phyloP scores from a whole-genome alignment of 1,140 invertebrate genomes.

The Galleria mellonella region DNA sequence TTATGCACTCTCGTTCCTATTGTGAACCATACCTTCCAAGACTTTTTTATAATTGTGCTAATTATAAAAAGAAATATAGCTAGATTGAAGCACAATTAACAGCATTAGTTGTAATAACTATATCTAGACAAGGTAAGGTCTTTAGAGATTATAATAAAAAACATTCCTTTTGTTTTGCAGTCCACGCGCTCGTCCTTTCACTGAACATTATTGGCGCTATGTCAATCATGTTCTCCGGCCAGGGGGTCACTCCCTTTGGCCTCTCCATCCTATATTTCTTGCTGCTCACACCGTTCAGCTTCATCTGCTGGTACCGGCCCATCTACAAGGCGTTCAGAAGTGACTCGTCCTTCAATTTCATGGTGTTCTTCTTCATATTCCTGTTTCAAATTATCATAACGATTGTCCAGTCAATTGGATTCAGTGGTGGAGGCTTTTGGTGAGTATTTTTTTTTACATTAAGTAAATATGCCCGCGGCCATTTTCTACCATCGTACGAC shows the following conservation, averaged over 20 bases:
- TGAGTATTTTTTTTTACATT: conserved; percentile 68
- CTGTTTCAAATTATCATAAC: conserved; percentile 97
- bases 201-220: conserved; percentile 91
- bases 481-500: too few species aligned
- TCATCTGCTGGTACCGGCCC: conserved; percentile 93
- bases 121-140: too few species aligned
- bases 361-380: conserved; percentile 99
- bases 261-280: conserved; percentile 92
- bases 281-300: conserved; percentile 97
- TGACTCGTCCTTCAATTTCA: conserved; percentile 99
- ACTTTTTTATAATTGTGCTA: too few species aligned
- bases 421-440: conserved; percentile 86
- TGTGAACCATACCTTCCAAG: too few species aligned
- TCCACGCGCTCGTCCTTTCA: conserved; percentile 90
- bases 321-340: conserved; percentile 86
- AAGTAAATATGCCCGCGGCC: too few species aligned
- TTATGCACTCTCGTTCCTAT: too few species aligned
- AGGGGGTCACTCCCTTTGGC: conserved; percentile 87
- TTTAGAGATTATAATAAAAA: too few species aligned
- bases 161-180: conserved; percentile 64
- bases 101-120: too few species aligned
- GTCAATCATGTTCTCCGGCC: conserved; percentile 78
- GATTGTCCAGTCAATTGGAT: conserved; percentile 90
- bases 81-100: too few species aligned
- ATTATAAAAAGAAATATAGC: too few species aligned